A percentile compares a stretch with the other conserved stretches of the same genome.
Conservation (phyloP, 2,797 vertebrate species). For the Helicolenus hilgendorfi region DNA sequence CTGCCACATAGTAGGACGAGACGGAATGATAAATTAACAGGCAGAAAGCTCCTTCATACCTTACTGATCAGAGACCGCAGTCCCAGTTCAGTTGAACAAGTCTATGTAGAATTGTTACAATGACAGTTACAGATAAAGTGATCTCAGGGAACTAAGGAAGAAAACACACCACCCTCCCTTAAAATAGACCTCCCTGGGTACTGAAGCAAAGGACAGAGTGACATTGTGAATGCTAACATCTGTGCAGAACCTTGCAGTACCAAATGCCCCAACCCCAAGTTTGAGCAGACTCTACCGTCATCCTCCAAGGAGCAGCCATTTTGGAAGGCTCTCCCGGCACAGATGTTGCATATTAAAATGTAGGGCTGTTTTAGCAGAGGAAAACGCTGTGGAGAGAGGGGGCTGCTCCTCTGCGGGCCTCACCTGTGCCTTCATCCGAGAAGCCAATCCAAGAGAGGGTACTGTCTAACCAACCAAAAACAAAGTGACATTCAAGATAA, state of each 20-base stretch:
- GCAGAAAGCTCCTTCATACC: constrained; percentile 69
- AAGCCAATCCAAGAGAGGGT: constrained; percentile 90
- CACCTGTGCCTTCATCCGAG: constrained; percentile 93
- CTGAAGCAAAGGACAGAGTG: constrained; percentile 90
- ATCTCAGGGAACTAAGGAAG: constrained; percentile 85
- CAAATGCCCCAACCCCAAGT: constrained; percentile 90
- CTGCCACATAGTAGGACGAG: neutral
- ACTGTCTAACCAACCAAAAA: constrained; percentile 91
- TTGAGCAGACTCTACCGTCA: constrained; percentile 91
- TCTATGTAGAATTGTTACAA: constrained; percentile 76
- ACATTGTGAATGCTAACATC: constrained; percentile 93
- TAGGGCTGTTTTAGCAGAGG: constrained; percentile 88
- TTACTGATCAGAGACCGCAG: constrained; percentile 64
- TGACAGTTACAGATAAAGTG: constrained; percentile 83
- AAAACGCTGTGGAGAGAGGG: constrained; percentile 77
- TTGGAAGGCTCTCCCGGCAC: constrained; percentile 92
- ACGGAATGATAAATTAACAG: constrained; percentile 55
- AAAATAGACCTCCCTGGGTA: constrained; percentile 90
- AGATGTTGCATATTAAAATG: constrained; percentile 95
- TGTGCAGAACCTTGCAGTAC: constrained; percentile 91
- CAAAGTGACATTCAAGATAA: constrained; percentile 93
- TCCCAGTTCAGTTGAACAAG: constrained; percentile 61
- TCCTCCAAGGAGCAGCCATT: constrained; percentile 94
- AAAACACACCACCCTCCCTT: constrained; percentile 81
- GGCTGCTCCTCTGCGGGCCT: constrained; percentile 87